A percentile compares a stretch with the other conserved stretches of the same genome.
These are phyloP conservation scores for Sarcophaga peregrina DNA, from an alignment of 1,140 invertebrate species.

Conservation along the genomic window DNA sequence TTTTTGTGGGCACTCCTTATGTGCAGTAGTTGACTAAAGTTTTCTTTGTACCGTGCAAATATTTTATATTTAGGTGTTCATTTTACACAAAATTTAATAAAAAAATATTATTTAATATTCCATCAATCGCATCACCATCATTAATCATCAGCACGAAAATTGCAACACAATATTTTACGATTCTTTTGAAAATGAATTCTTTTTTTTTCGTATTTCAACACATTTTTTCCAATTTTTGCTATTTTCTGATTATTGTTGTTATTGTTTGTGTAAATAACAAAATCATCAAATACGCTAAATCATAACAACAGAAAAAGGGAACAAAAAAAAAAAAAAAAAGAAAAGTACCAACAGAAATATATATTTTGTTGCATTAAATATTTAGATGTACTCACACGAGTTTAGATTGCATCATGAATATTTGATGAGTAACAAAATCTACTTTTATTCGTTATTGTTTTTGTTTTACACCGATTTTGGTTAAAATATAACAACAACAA, in stretches of 20 bases:
- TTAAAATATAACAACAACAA: background rate
- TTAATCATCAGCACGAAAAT: background rate
- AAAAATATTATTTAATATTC: background rate
- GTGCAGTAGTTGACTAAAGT: no score
- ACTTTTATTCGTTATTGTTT: background rate
- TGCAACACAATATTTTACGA: slow-evolving; percentile 7
- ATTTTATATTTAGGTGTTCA: no score
- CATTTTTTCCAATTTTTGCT: no score
- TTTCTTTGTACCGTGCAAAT: no score
- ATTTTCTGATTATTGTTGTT: background rate
- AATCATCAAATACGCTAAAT: slow-evolving; percentile 36
- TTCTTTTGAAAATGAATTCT: no score
- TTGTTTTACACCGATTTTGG: background rate
- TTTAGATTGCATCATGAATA: slow-evolving; percentile 66
- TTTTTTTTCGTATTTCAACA: background rate
- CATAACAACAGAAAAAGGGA: no score
- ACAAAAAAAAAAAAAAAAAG: background rate
- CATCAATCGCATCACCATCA: background rate
- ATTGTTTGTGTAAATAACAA: slow-evolving; percentile 37
- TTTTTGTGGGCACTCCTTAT: no score
- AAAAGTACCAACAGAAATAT: background rate
- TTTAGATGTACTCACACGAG: slow-evolving; percentile 65
- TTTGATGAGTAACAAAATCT: slow-evolving; percentile 54
- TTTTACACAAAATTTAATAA: no score
- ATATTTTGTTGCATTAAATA: slow-evolving; percentile 54